A percentile compares a stretch with the other conserved stretches of the same genome.
Conservation (phyloP, 1,140 invertebrate species). For the Melitaea cinxia region DNA sequence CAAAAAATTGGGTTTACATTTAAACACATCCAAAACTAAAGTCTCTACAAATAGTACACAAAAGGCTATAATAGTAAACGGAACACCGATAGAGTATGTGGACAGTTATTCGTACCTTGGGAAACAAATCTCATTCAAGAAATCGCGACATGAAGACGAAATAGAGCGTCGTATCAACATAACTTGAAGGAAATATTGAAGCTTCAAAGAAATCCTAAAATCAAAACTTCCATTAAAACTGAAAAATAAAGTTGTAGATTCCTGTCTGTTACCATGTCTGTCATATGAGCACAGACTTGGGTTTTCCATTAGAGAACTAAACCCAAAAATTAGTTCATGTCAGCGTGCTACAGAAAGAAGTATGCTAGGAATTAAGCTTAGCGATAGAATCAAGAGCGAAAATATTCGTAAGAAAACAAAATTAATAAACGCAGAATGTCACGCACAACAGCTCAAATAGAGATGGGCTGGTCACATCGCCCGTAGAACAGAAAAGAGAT, state of each 20-base stretch:
- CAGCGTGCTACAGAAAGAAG: slow-evolving; percentile 10
- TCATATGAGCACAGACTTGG: neutral
- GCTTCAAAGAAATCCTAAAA: slow-evolving; percentile 21
- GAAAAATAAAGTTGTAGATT: slow-evolving; percentile 23
- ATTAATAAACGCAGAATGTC: too few relatives aligned
- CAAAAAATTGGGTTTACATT: slow-evolving; percentile 11
- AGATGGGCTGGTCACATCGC: too few relatives aligned
- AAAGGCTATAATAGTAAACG: neutral
- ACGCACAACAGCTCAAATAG: too few relatives aligned
- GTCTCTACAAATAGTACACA: slow-evolving; percentile 11
- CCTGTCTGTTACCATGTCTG: neutral
- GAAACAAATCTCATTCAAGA: slow-evolving; percentile 23
- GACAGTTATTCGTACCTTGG: slow-evolving; percentile 15
- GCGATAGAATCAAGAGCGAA: too few relatives aligned
- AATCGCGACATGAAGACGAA: slow-evolving; percentile 16
- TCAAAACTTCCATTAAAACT: slow-evolving; percentile 15
- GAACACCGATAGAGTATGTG: neutral
- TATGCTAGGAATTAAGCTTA: neutral
- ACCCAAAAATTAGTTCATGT: neutral
- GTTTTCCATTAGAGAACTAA: neutral
- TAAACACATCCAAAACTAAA: slow-evolving; percentile 23
- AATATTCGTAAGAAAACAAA: too few relatives aligned
- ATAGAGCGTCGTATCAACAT: slow-evolving; percentile 14
- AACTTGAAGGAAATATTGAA: slow-evolving; percentile 1
- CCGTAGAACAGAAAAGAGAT: too few relatives aligned